phyloP scores from a whole-genome alignment of 2,888 invertebrate species.

The Iphiclides podalirius region DNA sequence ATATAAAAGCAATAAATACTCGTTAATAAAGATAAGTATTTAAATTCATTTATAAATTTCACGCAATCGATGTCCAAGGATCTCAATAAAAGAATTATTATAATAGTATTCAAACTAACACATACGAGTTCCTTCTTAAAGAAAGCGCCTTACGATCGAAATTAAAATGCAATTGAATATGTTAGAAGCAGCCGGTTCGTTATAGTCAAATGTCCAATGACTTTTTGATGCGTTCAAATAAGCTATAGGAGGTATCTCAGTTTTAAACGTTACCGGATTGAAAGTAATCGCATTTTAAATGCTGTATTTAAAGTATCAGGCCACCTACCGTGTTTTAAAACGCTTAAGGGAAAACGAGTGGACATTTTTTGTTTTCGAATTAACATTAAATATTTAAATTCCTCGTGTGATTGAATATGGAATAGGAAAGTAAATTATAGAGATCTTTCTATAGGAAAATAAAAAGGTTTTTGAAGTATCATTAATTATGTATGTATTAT shows the following conservation, averaged over 20 bases:
- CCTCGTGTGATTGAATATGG: slow-evolving; percentile 2
- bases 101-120: slow-evolving; percentile 37
- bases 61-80: slow-evolving; percentile 12
- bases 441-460: too few species aligned
- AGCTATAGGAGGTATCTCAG: slow-evolving; percentile 64
- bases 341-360: slow-evolving; percentile 5
- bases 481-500: too few species aligned
- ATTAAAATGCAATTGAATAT: too few species aligned
- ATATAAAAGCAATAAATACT: slow-evolving; percentile 9
- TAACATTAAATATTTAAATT: slow-evolving; percentile 19
- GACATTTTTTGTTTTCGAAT: slow-evolving; percentile 14
- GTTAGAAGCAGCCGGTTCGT: slow-evolving; percentile 32
- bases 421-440: slow-evolving; percentile 8
- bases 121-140: too few species aligned
- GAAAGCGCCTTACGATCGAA: too few species aligned
- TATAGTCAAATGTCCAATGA: slow-evolving; percentile 57
- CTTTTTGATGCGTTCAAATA: slow-evolving; percentile 50
- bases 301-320: slow-evolving; percentile 21
- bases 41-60: slow-evolving; percentile 18
- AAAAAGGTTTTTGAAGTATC: too few species aligned
- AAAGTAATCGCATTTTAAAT: slow-evolving; percentile 26
- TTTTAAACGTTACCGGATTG: slow-evolving; percentile 39
- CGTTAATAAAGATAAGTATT: slow-evolving; percentile 13
- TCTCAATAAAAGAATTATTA: slow-evolving; percentile 2
- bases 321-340: slow-evolving; percentile 23